Conservation (phyloP, 1,140 invertebrate species). For the Nebria ingens region DNA sequence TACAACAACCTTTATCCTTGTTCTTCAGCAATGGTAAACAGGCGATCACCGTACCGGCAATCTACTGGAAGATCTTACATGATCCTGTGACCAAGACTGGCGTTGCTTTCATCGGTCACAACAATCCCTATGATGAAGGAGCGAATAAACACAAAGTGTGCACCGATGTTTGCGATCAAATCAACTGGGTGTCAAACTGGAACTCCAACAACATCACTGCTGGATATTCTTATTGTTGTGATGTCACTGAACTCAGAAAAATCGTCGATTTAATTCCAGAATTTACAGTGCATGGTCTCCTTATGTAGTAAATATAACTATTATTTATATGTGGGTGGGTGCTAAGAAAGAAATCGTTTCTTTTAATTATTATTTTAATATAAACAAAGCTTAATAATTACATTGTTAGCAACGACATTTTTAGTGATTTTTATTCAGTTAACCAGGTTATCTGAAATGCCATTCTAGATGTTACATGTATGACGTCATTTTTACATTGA, state of each 20-base stretch:
- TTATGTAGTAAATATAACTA: conserved; percentile 24
- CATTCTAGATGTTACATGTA: too few species aligned
- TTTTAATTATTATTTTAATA: too few species aligned
- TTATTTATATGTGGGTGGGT: too few species aligned
- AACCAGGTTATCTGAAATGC: too few species aligned
- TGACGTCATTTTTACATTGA: too few species aligned
- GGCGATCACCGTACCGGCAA: conserved; percentile 39
- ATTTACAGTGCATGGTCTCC: conserved; percentile 35
- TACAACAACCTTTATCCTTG: conserved; percentile 3
- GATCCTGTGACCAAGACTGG: conserved; percentile 38
- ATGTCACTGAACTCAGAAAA: conserved; percentile 45
- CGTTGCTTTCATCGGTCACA: conserved; percentile 49
- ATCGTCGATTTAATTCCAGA: conserved; percentile 39
- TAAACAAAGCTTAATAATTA: too few species aligned
- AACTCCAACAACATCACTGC: conserved; percentile 36
- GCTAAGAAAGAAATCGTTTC: too few species aligned
- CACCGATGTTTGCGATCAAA: conserved; percentile 39
- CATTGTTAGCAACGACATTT: too few species aligned
- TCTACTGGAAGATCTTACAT: conserved; percentile 52
- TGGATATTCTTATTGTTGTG: conserved; percentile 57
- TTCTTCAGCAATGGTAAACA: not conserved
- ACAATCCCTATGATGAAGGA: conserved; percentile 47
- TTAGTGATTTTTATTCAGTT: too few species aligned
- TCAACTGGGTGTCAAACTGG: conserved; percentile 42
- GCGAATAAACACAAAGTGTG: conserved; percentile 41